phyloP scores from a whole-genome alignment of 2,888 invertebrate species.

The Catocala fraxini region DNA sequence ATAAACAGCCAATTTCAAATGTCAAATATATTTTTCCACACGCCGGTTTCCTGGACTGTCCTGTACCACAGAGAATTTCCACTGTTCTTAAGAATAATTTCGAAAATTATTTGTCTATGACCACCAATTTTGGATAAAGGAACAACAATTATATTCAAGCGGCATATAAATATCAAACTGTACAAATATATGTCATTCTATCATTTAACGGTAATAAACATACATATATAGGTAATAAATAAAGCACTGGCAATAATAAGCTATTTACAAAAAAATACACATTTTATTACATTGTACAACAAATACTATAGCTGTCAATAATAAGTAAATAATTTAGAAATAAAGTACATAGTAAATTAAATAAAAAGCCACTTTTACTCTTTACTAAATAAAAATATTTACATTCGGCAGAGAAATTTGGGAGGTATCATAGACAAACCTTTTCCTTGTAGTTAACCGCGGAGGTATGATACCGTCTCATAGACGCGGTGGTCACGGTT shows the following conservation, averaged over 20 bases:
- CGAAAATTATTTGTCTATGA: slow-evolving; percentile 37
- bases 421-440: slow-evolving; percentile 60
- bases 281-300: too few species aligned
- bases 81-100: background rate
- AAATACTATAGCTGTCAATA: too few species aligned
- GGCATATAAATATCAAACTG: background rate
- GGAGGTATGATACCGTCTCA: slow-evolving; percentile 74
- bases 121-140: slow-evolving; percentile 29
- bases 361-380: background rate
- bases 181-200: too few species aligned
- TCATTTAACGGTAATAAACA: too few species aligned
- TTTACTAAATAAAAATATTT: slow-evolving; percentile 5
- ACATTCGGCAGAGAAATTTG: slow-evolving; percentile 12
- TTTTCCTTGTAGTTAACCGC: slow-evolving; percentile 69
- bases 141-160: background rate
- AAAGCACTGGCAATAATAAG: too few species aligned
- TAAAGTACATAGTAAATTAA: background rate
- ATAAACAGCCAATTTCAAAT: slow-evolving; percentile 55
- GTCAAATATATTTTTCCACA: slow-evolving; percentile 33
- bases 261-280: too few species aligned
- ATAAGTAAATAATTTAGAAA: too few species aligned
- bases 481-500: slow-evolving; percentile 52
- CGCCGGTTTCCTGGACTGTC: slow-evolving; percentile 38
- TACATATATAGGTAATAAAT: too few species aligned
- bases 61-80: background rate